These are phyloP conservation scores for Miichthys miiuy DNA, from an alignment of 2,797 vertebrate genomes.

Conservation along the genomic window DNA sequence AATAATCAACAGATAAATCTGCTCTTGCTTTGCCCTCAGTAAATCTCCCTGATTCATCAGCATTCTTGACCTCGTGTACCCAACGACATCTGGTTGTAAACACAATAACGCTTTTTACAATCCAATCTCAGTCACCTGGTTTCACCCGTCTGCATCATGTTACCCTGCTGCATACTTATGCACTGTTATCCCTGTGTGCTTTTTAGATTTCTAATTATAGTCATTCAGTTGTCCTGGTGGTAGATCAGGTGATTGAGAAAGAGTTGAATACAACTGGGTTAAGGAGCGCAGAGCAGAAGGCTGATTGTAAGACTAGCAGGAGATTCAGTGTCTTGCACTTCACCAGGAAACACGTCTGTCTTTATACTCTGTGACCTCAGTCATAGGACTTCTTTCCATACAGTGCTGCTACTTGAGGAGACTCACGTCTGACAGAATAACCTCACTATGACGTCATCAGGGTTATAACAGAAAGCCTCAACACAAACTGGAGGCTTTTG, in stretches of 20 bases:
- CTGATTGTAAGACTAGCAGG: background rate
- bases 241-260: constrained; percentile 38
- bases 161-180: constrained; percentile 28
- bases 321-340: background rate
- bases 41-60: constrained; percentile 20
- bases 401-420: background rate
- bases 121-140: constrained; percentile 30
- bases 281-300: background rate
- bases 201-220: constrained; percentile 65
- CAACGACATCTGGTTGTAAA: constrained; percentile 16
- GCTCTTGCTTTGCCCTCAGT: background rate
- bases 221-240: constrained; percentile 2
- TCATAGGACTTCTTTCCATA: background rate
- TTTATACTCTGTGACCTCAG: background rate
- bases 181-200: constrained; percentile 10
- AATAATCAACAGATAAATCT: background rate
- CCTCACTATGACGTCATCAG: background rate
- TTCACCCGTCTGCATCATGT: constrained; percentile 45
- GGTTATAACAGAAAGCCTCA: background rate
- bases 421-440: background rate
- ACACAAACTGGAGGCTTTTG: background rate
- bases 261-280: background rate
- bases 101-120: constrained; percentile 32
- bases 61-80: constrained; percentile 32
- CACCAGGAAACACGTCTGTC: background rate